Evolutionary conservation across 2,797 vertebrate genomes (phyloP).

Genomic region (Sardinella longiceps): DNA sequence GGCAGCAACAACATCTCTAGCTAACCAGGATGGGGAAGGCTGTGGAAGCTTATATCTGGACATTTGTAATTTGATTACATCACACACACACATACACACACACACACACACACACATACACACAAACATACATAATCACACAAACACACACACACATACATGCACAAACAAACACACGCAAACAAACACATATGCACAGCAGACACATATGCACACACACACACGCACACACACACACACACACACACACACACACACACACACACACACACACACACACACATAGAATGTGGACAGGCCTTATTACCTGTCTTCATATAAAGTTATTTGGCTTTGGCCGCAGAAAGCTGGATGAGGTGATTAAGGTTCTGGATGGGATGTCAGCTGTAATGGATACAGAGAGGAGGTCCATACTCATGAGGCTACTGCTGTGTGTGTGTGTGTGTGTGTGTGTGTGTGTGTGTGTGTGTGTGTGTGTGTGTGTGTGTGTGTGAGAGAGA

Average conservation of each 20-base stretch:
- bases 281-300: constrained; percentile 24
- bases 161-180: not conserved
- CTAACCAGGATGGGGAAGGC: not conserved
- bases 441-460: not conserved
- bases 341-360: constrained; percentile 68
- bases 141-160: no score
- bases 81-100: not conserved
- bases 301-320: constrained; percentile 43
- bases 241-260: constrained; percentile 31
- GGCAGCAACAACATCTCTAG: not conserved
- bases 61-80: not conserved
- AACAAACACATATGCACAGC: constrained; percentile 48
- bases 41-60: not conserved
- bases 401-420: constrained; percentile 38
- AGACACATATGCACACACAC: not conserved
- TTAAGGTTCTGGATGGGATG: constrained; percentile 76
- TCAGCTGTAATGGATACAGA: constrained; percentile 76
- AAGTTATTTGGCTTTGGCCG: constrained; percentile 68
- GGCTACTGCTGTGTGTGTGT: constrained; percentile 25
- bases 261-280: constrained; percentile 27
- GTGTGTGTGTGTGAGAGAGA: constrained; percentile 12
- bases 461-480: constrained; percentile 52
- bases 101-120: not conserved
- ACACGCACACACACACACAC: constrained; percentile 9
- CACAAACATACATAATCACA: constrained; percentile 25